These are phyloP conservation scores for Heterodera carotae DNA, from an alignment of 1,140 invertebrate genomes.

Conservation along the genomic window DNA sequence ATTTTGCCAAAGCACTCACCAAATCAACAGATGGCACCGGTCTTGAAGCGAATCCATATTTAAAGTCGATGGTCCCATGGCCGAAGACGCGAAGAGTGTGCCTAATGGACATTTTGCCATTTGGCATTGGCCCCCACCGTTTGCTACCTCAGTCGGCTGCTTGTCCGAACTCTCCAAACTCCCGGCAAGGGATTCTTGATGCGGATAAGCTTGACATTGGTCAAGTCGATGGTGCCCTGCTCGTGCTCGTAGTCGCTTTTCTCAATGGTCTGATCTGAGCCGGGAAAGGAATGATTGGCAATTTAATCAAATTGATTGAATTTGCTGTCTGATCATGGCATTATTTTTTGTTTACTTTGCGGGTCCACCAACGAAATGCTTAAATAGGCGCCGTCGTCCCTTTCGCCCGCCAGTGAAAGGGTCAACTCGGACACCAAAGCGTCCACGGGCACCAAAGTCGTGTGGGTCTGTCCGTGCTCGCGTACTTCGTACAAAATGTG, in stretches of 20 bases:
- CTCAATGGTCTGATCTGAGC: conserved; percentile 56
- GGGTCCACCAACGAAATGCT: conserved; percentile 61
- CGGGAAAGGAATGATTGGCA: too few relatives aligned
- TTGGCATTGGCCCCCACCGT: neutral
- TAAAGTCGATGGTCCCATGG: conserved; percentile 72
- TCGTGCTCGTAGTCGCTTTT: conserved; percentile 56
- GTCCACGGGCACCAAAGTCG: conserved; percentile 55
- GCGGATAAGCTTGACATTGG: conserved; percentile 70
- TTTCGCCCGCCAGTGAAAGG: conserved; percentile 58
- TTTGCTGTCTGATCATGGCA: conserved; percentile 3
- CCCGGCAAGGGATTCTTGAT: conserved; percentile 73
- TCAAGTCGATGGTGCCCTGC: conserved; percentile 66
- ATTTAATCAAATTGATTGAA: neutral
- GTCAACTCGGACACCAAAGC: conserved; percentile 58
- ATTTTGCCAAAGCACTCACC: conserved; percentile 36
- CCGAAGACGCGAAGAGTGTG: conserved; percentile 75
- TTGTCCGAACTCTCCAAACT: conserved; percentile 71
- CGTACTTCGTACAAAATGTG: conserved; percentile 61
- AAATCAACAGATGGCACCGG: conserved; percentile 67
- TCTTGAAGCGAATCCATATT: conserved; percentile 73
- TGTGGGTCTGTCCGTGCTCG: conserved; percentile 53
- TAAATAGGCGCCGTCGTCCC: conserved; percentile 61
- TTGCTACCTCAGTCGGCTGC: conserved; percentile 68
- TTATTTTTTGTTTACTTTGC: conserved; percentile 40
- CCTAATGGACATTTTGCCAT: neutral